Evolutionary conservation across 2,113 vertebrate species (phyloP).

Genomic region (Saccopteryx leptura): DNA sequence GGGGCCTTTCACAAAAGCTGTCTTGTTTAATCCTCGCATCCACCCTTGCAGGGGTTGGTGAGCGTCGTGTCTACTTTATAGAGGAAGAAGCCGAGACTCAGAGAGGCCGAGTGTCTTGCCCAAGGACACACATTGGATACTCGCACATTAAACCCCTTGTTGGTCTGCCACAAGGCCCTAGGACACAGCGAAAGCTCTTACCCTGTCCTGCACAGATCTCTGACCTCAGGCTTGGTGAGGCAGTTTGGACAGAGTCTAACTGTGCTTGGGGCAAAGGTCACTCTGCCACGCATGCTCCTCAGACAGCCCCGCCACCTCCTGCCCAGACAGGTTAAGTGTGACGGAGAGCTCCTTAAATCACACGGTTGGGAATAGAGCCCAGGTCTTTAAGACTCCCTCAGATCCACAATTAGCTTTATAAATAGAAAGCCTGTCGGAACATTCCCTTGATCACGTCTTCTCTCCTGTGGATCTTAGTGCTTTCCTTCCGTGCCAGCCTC

Average conservation of each 20-base stretch:
- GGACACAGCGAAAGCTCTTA: not conserved
- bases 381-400: not conserved
- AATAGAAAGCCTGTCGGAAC: not conserved
- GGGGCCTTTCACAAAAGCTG: not conserved
- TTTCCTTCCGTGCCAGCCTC: not conserved
- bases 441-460: not conserved
- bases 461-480: not conserved
- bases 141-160: accelerated
- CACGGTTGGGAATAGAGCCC: not conserved
- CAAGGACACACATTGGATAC: not conserved
- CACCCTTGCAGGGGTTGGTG: not conserved
- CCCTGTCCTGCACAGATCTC: not conserved
- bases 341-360: not conserved
- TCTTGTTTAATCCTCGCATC: not conserved
- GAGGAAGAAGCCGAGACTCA: not conserved
- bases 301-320: not conserved
- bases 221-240: not conserved
- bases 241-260: not conserved
- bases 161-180: not conserved
- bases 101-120: not conserved
- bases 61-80: accelerated
- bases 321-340: not conserved
- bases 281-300: not conserved
- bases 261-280: accelerated
- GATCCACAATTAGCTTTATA: not conserved